A percentile compares a stretch with the other conserved stretches of the same genome.
Conservation (phyloP, 2,888 invertebrate genomes). For the Tenthredo distinguenda region DNA sequence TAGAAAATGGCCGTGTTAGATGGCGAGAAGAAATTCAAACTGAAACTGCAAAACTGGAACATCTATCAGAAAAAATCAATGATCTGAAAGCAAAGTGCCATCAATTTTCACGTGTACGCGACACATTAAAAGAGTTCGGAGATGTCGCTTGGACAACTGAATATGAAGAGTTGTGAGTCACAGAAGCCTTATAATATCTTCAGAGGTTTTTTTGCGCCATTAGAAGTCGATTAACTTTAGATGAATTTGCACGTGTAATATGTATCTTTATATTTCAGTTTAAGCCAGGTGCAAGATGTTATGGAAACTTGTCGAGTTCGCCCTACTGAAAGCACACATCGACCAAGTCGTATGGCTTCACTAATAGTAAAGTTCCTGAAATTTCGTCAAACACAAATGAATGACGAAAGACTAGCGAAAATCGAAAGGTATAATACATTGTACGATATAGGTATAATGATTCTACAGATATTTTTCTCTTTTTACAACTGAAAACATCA, state of each 20-base stretch:
- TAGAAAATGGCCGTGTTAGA: neutral
- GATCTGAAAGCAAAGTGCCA: slow-evolving; percentile 33
- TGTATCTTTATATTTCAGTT: slow-evolving; percentile 3
- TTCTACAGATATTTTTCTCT: neutral
- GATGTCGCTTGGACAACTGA: slow-evolving; percentile 56
- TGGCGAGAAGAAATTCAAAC: neutral
- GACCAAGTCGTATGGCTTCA: slow-evolving; percentile 3
- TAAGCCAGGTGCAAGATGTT: neutral
- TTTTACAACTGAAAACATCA: neutral
- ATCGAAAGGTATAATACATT: slow-evolving; percentile 19
- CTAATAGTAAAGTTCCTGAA: neutral
- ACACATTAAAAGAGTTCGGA: slow-evolving; percentile 56
- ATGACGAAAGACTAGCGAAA: neutral
- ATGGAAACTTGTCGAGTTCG: slow-evolving; percentile 41
- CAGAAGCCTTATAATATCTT: slow-evolving; percentile 17
- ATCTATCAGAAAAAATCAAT: slow-evolving; percentile 19
- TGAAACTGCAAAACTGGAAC: neutral
- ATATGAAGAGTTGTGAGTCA: slow-evolving; percentile 62
- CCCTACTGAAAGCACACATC: neutral
- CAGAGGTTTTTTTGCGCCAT: neutral
- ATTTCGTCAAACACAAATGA: slow-evolving; percentile 12
- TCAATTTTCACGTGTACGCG: slow-evolving; percentile 55
- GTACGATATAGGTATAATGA: neutral
- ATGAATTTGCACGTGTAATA: neutral
- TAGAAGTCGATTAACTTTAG: neutral